Evolutionary conservation across 2,797 vertebrate species (phyloP).

Genomic region (Gallinago nigripennis): DNA sequence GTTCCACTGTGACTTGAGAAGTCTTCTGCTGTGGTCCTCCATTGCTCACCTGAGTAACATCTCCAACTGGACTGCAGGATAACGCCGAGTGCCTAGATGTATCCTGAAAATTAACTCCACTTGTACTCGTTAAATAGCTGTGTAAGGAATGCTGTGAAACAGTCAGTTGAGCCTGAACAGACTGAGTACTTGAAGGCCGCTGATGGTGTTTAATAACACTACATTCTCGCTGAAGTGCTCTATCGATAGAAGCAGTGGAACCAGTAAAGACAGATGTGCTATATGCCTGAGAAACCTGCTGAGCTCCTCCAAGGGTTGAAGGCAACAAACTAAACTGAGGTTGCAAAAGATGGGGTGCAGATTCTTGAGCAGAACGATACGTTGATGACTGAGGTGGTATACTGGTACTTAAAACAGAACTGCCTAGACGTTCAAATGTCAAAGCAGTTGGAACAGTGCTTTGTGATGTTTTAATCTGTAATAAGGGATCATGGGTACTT

Average conservation of each 20-base stretch:
- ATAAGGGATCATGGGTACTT: slow-evolving; percentile 88
- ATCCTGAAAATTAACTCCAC: slow-evolving; percentile 88
- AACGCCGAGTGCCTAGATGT: slow-evolving; percentile 86
- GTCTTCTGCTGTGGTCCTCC: slow-evolving; percentile 87
- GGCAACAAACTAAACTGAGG: slow-evolving; percentile 95
- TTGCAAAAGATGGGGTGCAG: slow-evolving; percentile 96
- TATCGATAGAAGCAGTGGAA: slow-evolving; percentile 89
- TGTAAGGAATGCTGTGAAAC: slow-evolving; percentile 92
- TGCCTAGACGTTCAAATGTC: slow-evolving; percentile 90
- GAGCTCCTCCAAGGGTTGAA: slow-evolving; percentile 84
- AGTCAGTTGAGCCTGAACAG: slow-evolving; percentile 89
- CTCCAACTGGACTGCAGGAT: slow-evolving; percentile 86
- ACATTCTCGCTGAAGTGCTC: slow-evolving; percentile 99
- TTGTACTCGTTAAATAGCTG: slow-evolving; percentile 85
- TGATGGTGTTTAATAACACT: slow-evolving; percentile 99
- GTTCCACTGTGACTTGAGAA: slow-evolving; percentile 83
- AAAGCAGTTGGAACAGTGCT: slow-evolving; percentile 87
- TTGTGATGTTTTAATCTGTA: slow-evolving; percentile 93
- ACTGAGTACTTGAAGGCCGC: slow-evolving; percentile 96
- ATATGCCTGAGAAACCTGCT: slow-evolving; percentile 88
- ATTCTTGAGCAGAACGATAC: slow-evolving; percentile 98
- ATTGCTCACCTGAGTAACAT: slow-evolving; percentile 88
- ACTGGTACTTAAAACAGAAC: slow-evolving; percentile 84
- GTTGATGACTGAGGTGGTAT: slow-evolving; percentile 96
- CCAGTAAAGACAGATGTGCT: slow-evolving; percentile 90